Conservation (phyloP, 2,797 vertebrate genomes). For the Esox lucius region DNA sequence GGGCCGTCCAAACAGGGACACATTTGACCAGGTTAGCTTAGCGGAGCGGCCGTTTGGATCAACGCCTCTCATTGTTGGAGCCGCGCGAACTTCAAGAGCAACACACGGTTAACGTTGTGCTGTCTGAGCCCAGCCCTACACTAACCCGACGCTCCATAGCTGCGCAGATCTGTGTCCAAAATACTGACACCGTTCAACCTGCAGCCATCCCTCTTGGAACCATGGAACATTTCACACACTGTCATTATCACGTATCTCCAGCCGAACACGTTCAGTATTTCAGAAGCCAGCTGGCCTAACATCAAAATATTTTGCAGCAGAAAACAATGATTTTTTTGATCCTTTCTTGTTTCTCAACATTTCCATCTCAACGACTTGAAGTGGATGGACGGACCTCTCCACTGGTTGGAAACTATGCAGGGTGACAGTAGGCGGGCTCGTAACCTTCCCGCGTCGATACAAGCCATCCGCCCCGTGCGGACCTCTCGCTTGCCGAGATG, state of each 20-base stretch:
- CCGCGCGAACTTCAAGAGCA: slow-evolving; percentile 59
- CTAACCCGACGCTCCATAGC: slow-evolving; percentile 16
- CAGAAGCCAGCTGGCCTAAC: not conserved
- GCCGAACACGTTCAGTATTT: not conserved
- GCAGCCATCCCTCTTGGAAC: slow-evolving; percentile 10
- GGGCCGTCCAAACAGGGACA: slow-evolving; percentile 66
- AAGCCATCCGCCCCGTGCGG: slow-evolving; percentile 33
- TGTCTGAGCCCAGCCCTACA: slow-evolving; percentile 22
- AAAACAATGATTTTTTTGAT: slow-evolving; percentile 10
- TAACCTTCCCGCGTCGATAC: slow-evolving; percentile 49
- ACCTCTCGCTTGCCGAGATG: slow-evolving; percentile 40
- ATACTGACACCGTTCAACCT: slow-evolving; percentile 42
- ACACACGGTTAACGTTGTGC: not conserved
- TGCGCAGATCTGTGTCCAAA: slow-evolving; percentile 31
- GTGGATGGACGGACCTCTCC: not conserved
- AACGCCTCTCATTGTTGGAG: slow-evolving; percentile 67
- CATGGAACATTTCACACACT: slow-evolving; percentile 9
- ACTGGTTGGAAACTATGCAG: slow-evolving; percentile 61
- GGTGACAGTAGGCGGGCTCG: not conserved
- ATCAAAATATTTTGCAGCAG: slow-evolving; percentile 36
- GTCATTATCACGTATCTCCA: slow-evolving; percentile 15
- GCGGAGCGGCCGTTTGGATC: slow-evolving; percentile 54
- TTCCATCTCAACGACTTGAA: slow-evolving; percentile 40
- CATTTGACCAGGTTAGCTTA: slow-evolving; percentile 66
- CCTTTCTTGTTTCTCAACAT: slow-evolving; percentile 20